phyloP scores from a whole-genome alignment of 2,888 invertebrate species.

The Ectemnius cavifrons region DNA sequence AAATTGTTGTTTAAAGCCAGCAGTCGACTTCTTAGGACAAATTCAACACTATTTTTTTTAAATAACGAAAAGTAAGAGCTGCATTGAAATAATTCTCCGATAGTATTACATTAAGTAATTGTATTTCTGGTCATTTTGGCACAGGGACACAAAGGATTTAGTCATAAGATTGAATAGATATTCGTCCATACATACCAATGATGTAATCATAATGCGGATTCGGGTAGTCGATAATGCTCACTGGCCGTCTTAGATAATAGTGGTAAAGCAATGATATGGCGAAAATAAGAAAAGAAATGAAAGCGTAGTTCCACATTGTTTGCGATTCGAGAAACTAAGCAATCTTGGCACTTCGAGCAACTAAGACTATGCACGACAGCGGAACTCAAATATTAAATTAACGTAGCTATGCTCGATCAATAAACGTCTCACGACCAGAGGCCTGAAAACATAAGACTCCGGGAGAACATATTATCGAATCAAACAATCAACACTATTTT shows the following conservation, averaged over 20 bases:
- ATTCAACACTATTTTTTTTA: no score
- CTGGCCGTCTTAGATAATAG: constrained; percentile 63
- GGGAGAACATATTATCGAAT: no score
- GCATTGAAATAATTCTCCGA: no score
- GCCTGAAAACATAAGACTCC: no score
- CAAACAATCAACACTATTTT: no score
- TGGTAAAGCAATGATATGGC: constrained; percentile 68
- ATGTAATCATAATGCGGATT: constrained; percentile 71
- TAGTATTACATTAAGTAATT: no score
- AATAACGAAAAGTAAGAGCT: no score
- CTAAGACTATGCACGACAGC: constrained; percentile 8
- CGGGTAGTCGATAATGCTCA: constrained; percentile 68
- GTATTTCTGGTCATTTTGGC: no score
- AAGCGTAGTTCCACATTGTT: constrained; percentile 70
- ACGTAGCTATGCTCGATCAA: constrained; percentile 51
- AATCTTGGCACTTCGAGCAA: constrained; percentile 12
- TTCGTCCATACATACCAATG: constrained; percentile 64
- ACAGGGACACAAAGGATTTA: no score
- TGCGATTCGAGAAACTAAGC: constrained; percentile 24
- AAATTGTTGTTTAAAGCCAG: no score
- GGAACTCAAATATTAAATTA: constrained; percentile 75
- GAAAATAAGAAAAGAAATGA: constrained; percentile 62
- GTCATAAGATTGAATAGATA: no score
- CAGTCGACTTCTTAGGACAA: no score
- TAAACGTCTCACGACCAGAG: constrained; percentile 27